phyloP scores from a whole-genome alignment of 2,888 invertebrate genomes.

The Acronicta psi region DNA sequence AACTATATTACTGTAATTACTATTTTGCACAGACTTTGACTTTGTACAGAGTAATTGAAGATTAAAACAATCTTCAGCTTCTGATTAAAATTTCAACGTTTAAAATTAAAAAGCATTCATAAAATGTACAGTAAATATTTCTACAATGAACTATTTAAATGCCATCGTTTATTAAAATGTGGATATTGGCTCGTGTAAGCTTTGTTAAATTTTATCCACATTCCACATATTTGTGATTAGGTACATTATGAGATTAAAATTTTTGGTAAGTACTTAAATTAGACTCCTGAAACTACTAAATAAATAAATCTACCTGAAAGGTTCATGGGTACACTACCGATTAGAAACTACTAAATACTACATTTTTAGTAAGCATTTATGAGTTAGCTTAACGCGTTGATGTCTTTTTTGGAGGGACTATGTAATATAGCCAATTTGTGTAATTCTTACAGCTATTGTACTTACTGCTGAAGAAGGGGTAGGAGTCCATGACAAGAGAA shows the following conservation, averaged over 20 bases:
- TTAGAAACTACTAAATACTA: not conserved
- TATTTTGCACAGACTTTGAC: no score
- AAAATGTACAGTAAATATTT: no score
- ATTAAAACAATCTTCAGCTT: no score
- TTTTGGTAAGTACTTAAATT: not conserved
- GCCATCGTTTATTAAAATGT: not conserved
- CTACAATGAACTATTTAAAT: not conserved
- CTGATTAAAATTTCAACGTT: no score
- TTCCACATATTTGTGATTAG: no score
- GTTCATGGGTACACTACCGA: not conserved
- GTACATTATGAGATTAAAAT: not conserved
- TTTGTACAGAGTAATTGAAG: no score
- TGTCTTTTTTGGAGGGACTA: slow-evolving; percentile 60
- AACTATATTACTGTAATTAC: no score
- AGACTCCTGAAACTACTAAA: not conserved
- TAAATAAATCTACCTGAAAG: not conserved
- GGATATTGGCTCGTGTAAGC: no score
- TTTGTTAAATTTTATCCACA: no score
- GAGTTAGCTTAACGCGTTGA: slow-evolving; percentile 61
- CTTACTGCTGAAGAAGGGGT: slow-evolving; percentile 78
- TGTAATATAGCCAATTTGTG: slow-evolving; percentile 15
- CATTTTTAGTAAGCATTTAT: slow-evolving; percentile 6
- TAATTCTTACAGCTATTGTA: slow-evolving; percentile 52
- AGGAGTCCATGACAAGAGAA: slow-evolving; percentile 72
- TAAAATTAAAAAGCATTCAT: no score